A percentile compares a stretch with the other conserved stretches of the same genome.
These are phyloP conservation scores for Siniperca scherzeri DNA, from an alignment of 2,797 vertebrate species.

Conservation along the genomic window DNA sequence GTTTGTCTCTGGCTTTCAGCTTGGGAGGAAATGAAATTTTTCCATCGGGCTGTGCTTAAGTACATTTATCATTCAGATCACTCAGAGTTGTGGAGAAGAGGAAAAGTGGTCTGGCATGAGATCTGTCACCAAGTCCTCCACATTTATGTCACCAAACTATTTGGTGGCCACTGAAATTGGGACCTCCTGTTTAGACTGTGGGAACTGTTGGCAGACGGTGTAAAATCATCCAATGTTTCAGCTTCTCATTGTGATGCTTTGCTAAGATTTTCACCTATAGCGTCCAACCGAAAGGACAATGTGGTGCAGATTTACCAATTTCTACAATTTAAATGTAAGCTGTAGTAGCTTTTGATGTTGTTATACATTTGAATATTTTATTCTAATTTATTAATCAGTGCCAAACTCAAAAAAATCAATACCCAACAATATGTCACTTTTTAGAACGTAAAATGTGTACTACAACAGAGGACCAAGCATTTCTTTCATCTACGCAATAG, in stretches of 20 bases:
- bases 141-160: constrained; percentile 72
- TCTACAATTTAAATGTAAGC: background rate
- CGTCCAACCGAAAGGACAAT: background rate
- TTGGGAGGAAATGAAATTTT: constrained; percentile 67
- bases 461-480: background rate
- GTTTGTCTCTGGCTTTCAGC: constrained; percentile 44
- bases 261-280: constrained; percentile 7
- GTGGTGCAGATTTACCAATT: background rate
- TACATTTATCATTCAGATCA: constrained; percentile 73
- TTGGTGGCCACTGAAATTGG: constrained; percentile 69
- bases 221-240: constrained; percentile 48
- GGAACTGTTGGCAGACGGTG: constrained; percentile 62
- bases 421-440: background rate
- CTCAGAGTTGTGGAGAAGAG: constrained; percentile 59
- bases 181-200: constrained; percentile 76
- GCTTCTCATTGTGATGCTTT: constrained; percentile 23
- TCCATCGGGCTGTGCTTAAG: constrained; percentile 43
- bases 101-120: constrained; percentile 70
- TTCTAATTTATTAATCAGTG: background rate
- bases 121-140: constrained; percentile 72
- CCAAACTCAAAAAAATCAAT: constrained; percentile 2
- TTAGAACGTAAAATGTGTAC: background rate
- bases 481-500: background rate
- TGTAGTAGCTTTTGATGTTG: background rate
- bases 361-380: background rate